Conservation (phyloP, 2,888 invertebrate species). For the Malthinus flaveolus region DNA sequence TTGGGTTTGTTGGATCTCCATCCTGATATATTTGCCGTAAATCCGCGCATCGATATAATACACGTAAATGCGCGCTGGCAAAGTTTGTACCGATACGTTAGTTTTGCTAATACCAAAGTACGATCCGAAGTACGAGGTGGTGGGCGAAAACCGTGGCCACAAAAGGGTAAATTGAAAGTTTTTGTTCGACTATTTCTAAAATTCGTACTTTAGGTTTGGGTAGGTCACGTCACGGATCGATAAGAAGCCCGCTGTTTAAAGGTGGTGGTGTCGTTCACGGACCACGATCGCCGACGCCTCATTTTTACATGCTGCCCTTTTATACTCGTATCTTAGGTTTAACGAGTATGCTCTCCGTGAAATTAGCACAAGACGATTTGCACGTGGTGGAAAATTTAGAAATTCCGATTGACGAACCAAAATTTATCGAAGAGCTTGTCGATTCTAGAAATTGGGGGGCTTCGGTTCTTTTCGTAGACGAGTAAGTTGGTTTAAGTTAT, state of each 20-base stretch:
- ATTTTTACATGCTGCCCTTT: conserved; percentile 93
- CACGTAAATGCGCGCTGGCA: conserved; percentile 90
- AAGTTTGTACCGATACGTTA: conserved; percentile 75
- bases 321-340: conserved; percentile 77
- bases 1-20: conserved; percentile 87
- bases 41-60: conserved; percentile 85
- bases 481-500: conserved; percentile 61
- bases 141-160: conserved; percentile 94
- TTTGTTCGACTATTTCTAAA: not conserved
- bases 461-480: conserved; percentile 91
- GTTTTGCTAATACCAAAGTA: conserved; percentile 76
- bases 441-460: conserved; percentile 93
- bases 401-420: conserved; percentile 79
- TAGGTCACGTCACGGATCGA: conserved; percentile 88
- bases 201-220: conserved; percentile 60
- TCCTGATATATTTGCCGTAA: conserved; percentile 81
- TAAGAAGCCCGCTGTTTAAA: conserved; percentile 83
- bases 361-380: conserved; percentile 93
- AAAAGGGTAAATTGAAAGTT: conserved; percentile 69
- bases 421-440: conserved; percentile 78
- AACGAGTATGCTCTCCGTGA: conserved; percentile 81
- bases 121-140: conserved; percentile 88
- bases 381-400: conserved; percentile 87
- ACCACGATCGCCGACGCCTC: conserved; percentile 85
- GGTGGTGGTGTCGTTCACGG: conserved; percentile 88